Evolutionary conservation across 2,113 vertebrate species (phyloP).

Genomic region (Anseranas semipalmata): DNA sequence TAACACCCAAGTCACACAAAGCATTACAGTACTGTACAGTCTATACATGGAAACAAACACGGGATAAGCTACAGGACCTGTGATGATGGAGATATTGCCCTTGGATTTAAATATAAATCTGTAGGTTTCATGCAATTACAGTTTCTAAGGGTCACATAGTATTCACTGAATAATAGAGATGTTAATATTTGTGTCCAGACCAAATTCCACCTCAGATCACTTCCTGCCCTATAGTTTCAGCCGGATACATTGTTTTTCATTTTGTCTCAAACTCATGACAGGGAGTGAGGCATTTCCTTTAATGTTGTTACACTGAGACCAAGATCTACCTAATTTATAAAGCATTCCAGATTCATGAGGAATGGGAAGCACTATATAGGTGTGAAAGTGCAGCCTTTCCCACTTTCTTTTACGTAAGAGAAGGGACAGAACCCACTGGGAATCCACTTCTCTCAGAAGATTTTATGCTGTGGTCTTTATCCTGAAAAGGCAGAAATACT

Average conservation of each 20-base stretch:
- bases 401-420: neutral
- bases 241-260: neutral
- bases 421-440: neutral
- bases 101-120: neutral
- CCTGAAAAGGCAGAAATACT: neutral
- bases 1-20: neutral
- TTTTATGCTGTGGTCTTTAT: neutral
- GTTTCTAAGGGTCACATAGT: neutral
- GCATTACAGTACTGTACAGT: neutral
- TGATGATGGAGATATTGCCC: neutral
- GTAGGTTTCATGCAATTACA: neutral
- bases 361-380: neutral
- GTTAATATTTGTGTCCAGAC: neutral
- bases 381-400: neutral
- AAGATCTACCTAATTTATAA: neutral
- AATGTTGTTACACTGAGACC: neutral
- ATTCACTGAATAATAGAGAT: neutral
- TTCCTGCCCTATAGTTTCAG: neutral
- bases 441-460: neutral
- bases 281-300: constrained; percentile 23
- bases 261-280: neutral
- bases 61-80: neutral
- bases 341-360: neutral
- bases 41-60: neutral
- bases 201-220: neutral